Conservation (phyloP, 2,797 vertebrate genomes). For the Austrolebias charrua region DNA sequence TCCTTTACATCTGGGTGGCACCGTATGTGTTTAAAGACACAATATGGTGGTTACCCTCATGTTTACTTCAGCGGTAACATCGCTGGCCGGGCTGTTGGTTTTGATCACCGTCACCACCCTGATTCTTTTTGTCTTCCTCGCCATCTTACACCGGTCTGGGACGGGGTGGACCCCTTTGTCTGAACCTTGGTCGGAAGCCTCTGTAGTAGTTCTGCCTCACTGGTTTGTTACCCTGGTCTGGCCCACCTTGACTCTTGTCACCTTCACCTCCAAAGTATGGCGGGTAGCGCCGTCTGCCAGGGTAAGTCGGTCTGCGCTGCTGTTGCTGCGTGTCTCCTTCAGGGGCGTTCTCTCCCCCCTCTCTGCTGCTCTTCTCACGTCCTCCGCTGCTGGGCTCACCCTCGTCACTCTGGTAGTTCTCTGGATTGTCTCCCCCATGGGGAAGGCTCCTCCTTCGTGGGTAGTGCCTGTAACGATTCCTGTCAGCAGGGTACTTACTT, state of each 20-base stretch:
- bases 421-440: slow-evolving; percentile 91
- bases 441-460: slow-evolving; percentile 94
- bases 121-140: slow-evolving; percentile 97
- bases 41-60: no score
- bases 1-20: no score
- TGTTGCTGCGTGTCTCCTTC: slow-evolving; percentile 88
- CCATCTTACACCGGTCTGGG: slow-evolving; percentile 93
- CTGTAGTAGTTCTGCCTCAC: slow-evolving; percentile 98
- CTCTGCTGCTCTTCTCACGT: slow-evolving; percentile 87
- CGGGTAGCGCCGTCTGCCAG: slow-evolving; percentile 92
- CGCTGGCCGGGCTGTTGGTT: slow-evolving; percentile 94
- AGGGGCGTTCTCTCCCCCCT: slow-evolving; percentile 87
- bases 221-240: slow-evolving; percentile 94
- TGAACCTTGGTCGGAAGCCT: slow-evolving; percentile 94
- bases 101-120: slow-evolving; percentile 89
- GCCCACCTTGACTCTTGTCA: slow-evolving; percentile 89
- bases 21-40: no score
- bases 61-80: no score
- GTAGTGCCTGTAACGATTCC: slow-evolving; percentile 96
- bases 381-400: slow-evolving; percentile 86
- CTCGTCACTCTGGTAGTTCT: slow-evolving; percentile 96
- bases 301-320: slow-evolving; percentile 89
- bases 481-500: slow-evolving; percentile 97
- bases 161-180: slow-evolving; percentile 90
- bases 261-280: slow-evolving; percentile 95